Evolutionary conservation across 2,888 invertebrate species (phyloP).

Genomic region (Tinea pellionella): DNA sequence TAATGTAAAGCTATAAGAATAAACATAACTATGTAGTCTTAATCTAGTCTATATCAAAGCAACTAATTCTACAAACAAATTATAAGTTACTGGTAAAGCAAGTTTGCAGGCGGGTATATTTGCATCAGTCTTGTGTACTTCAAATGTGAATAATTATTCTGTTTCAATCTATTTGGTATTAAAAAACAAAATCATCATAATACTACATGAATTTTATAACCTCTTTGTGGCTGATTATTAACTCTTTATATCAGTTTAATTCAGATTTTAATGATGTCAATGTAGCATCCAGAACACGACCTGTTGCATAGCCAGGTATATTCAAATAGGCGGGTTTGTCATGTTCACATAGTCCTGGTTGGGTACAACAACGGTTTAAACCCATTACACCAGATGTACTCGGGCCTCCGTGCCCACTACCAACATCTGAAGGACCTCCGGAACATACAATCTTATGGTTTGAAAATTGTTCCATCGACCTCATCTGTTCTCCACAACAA

Average conservation of each 20-base stretch:
- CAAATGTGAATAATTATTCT: slow-evolving; percentile 48
- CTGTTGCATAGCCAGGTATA: slow-evolving; percentile 61
- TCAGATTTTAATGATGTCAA: slow-evolving; percentile 60
- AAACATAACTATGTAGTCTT: background rate
- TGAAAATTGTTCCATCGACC: slow-evolving; percentile 61
- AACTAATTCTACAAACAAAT: background rate
- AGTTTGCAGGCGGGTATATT: slow-evolving; percentile 70
- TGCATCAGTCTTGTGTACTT: slow-evolving; percentile 71
- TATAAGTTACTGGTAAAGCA: slow-evolving; percentile 62
- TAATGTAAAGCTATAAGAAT: slow-evolving; percentile 1
- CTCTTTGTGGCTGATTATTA: slow-evolving; percentile 9
- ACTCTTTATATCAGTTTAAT: slow-evolving; percentile 46
- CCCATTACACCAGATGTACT: slow-evolving; percentile 21
- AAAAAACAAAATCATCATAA: slow-evolving; percentile 38
- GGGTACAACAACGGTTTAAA: slow-evolving; percentile 53
- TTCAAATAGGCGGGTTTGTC: slow-evolving; percentile 65
- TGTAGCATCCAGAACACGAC: slow-evolving; percentile 58
- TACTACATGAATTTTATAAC: slow-evolving; percentile 9
- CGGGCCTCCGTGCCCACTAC: slow-evolving; percentile 37
- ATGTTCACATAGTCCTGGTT: slow-evolving; percentile 63
- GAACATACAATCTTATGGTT: slow-evolving; percentile 64
- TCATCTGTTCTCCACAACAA: slow-evolving; percentile 61
- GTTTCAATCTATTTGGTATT: slow-evolving; percentile 48
- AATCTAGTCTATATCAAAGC: background rate
- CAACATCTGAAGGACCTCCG: slow-evolving; percentile 37